These are phyloP conservation scores for Sinocyclocheilus anophthalmus DNA, from an alignment of 2,113 vertebrate genomes.

Conservation along the genomic window DNA sequence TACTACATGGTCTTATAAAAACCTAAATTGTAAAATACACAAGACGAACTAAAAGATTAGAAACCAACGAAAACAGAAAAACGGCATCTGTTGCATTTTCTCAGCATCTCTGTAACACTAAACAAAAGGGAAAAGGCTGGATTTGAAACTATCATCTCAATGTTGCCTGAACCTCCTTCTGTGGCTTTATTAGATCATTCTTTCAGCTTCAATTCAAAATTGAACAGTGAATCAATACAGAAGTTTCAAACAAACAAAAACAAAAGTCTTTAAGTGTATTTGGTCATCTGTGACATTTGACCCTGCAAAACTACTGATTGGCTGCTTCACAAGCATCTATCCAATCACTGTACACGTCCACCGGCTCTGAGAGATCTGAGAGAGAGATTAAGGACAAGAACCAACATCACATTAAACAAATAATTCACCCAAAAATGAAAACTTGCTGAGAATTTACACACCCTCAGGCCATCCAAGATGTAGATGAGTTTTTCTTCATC, in stretches of 20 bases:
- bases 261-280: background rate
- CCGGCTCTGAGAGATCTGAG: constrained; percentile 90
- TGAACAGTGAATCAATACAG: background rate
- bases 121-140: background rate
- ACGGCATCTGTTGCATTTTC: background rate
- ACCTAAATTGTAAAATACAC: constrained; percentile 11
- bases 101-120: constrained; percentile 22
- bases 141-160: background rate
- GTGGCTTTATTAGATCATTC: background rate
- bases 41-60: constrained; percentile 37
- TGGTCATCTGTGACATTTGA: constrained; percentile 19
- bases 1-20: constrained; percentile 41
- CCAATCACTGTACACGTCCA: constrained; percentile 92
- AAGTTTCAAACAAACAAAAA: background rate
- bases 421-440: too few relatives aligned
- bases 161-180: too few relatives aligned
- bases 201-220: background rate
- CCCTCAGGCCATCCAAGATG: too few relatives aligned
- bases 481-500: too few relatives aligned
- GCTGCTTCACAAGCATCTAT: constrained; percentile 95
- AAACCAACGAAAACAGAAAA: background rate
- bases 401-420: background rate
- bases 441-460: too few relatives aligned
- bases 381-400: constrained; percentile 65
- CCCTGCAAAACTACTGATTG: constrained; percentile 81